These are phyloP conservation scores for Tiphia femorata DNA, from an alignment of 2,888 invertebrate species.

Conservation along the genomic window DNA sequence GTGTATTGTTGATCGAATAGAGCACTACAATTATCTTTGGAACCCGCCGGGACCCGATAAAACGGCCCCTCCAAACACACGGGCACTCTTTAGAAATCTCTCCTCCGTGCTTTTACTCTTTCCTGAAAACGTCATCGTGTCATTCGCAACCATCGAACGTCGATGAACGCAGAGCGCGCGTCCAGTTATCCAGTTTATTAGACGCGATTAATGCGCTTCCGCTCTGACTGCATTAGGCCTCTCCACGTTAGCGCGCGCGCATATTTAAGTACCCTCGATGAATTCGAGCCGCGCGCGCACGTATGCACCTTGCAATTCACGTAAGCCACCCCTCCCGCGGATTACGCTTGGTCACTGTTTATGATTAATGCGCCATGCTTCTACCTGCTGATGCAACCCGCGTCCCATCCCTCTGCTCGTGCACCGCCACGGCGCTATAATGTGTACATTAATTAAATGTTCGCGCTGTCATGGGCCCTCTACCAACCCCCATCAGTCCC, in stretches of 20 bases:
- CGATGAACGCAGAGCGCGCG: too few species aligned
- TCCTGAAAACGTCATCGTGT: too few species aligned
- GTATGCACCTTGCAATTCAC: constrained; percentile 26
- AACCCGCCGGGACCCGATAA: too few species aligned
- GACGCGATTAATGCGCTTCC: constrained; percentile 31
- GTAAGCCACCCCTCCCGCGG: too few species aligned
- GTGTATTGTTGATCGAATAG: too few species aligned
- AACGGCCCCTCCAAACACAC: too few species aligned
- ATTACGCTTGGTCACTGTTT: constrained; percentile 32
- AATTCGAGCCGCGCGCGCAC: constrained; percentile 15
- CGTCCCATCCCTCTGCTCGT: too few species aligned
- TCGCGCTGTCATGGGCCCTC: constrained; percentile 1
- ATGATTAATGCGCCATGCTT: constrained; percentile 46
- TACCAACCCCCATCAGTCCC: too few species aligned
- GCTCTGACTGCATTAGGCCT: constrained; percentile 30
- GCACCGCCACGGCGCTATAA: constrained; percentile 28
- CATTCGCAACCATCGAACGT: too few species aligned
- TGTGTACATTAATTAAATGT: constrained; percentile 45
- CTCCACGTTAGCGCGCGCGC: constrained; percentile 23
- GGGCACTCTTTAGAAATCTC: too few species aligned
- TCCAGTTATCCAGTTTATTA: background rate
- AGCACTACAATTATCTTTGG: too few species aligned
- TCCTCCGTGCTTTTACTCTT: too few species aligned
- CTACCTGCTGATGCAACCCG: constrained; percentile 24
- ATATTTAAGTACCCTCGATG: constrained; percentile 29